Evolutionary conservation across 2,888 invertebrate species (phyloP), one percentile per base, ranked within the genome.

Genomic region (Diaperis boleti): DNA sequence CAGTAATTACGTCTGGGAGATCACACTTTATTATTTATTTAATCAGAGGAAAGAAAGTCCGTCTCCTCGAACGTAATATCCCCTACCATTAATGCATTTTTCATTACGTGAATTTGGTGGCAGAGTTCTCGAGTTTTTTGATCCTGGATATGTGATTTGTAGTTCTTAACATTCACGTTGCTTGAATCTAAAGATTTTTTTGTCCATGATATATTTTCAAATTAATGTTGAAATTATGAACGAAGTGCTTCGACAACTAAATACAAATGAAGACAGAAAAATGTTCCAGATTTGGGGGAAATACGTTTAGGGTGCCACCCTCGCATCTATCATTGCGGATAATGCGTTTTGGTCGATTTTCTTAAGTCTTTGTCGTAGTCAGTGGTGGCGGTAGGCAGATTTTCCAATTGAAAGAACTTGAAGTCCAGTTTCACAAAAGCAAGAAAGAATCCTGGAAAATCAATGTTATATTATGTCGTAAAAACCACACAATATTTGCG

Each of bases 321-420:
- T 41, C 42, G 26, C 31, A 17, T 55, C 31, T 55, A n/a, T n/a
- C n/a, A n/a, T 39, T 55, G 52, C 10, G 15, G 55, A 55, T 55
- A 55, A 55, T 55, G 42, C 55, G 55, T 55, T 55, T 55, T 41
- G 42, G 29, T 55, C 55, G 42, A 55, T 41, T 55, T 55, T 55
- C 42, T 55, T 55, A 42, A 55, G 55, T 55, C 55, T 55, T 55
- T 55, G 55, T 55, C 55, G 42, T 18, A 42, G 41, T 55, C 42
- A 42, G 18, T 55, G 42, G 55, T 55, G 20, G 55, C 42, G 15
- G 55, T 42, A 42, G 55, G 42, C 55, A 42, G 55, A 55, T 55
- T 55, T 55, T 55, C 55, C 55, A 42, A 42, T 10, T 42, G 55
- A 33, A 42, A 55, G 20, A 33, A 55, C 42, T 55, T 55, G 42